These are phyloP conservation scores for Morpho achilles DNA, from an alignment of 2,888 invertebrate species.

Conservation along the genomic window DNA sequence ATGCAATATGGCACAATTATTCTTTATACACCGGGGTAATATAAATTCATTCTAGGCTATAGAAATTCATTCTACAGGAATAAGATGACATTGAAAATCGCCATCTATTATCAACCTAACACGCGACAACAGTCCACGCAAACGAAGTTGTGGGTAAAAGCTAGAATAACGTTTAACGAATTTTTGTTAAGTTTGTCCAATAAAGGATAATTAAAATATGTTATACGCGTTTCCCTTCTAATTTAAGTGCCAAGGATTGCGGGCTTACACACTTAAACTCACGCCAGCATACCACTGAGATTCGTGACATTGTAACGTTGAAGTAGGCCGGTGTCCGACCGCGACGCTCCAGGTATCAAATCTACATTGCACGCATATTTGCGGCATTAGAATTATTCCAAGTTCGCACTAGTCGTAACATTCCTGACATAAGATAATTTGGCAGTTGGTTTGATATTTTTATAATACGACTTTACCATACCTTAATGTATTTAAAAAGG, in stretches of 20 bases:
- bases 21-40: too few species aligned
- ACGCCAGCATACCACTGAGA: slow-evolving; percentile 16
- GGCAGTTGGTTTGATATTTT: too few species aligned
- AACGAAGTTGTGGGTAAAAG: too few species aligned
- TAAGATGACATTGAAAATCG: too few species aligned
- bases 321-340: slow-evolving; percentile 44
- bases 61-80: too few species aligned
- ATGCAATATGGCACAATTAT: too few species aligned
- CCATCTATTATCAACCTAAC: too few species aligned
- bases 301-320: slow-evolving; percentile 45
- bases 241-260: slow-evolving; percentile 3
- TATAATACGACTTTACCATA: too few species aligned
- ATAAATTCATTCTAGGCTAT: too few species aligned
- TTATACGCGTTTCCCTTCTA: background rate
- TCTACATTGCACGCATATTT: slow-evolving; percentile 68
- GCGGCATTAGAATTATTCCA: slow-evolving; percentile 49
- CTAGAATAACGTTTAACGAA: too few species aligned
- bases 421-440: slow-evolving; percentile 22
- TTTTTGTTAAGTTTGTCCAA: background rate
- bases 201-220: background rate
- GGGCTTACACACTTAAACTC: slow-evolving; percentile 12
- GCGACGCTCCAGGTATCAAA: slow-evolving; percentile 61
- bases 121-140: too few species aligned
- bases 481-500: too few species aligned
- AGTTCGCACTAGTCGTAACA: slow-evolving; percentile 42